These are phyloP conservation scores for Parnassius orleans DNA, from an alignment of 2,888 invertebrate genomes.

Conservation along the genomic window DNA sequence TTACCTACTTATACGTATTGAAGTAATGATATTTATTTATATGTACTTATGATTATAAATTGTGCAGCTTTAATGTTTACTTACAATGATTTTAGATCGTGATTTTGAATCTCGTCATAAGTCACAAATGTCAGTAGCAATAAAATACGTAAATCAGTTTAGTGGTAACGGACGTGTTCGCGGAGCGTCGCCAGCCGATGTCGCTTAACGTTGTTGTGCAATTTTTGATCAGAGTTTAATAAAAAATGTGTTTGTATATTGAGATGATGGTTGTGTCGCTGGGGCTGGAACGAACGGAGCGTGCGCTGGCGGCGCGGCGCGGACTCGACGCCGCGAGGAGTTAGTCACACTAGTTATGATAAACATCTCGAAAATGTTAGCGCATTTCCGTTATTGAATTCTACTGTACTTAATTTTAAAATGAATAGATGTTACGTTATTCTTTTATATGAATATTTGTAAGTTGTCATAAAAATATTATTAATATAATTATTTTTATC, in stretches of 20 bases:
- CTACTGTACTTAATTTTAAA: slow-evolving; percentile 74
- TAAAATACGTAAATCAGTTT: slow-evolving; percentile 68
- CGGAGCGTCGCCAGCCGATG: slow-evolving; percentile 44
- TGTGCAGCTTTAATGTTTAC: slow-evolving; percentile 80
- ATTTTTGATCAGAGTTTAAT: slow-evolving; percentile 55
- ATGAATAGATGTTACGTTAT: slow-evolving; percentile 80
- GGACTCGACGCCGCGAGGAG: slow-evolving; percentile 39
- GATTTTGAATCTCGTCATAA: slow-evolving; percentile 81
- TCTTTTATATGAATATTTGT: slow-evolving; percentile 79
- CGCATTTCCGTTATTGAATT: slow-evolving; percentile 75
- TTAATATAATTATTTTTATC: slow-evolving; percentile 82
- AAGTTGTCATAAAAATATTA: slow-evolving; percentile 81
- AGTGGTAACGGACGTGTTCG: slow-evolving; percentile 54
- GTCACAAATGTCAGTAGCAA: slow-evolving; percentile 80
- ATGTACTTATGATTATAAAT: slow-evolving; percentile 76
- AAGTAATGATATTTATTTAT: slow-evolving; percentile 74
- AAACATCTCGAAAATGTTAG: slow-evolving; percentile 75
- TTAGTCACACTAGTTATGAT: slow-evolving; percentile 76
- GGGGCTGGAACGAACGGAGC: slow-evolving; percentile 4
- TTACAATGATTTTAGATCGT: slow-evolving; percentile 80
- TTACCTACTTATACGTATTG: slow-evolving; percentile 64
- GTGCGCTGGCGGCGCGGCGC: slow-evolving; percentile 31
- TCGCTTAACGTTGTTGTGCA: slow-evolving; percentile 54
- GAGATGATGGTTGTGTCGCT: slow-evolving; percentile 30
- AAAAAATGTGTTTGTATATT: slow-evolving; percentile 38